Evolutionary conservation across 2,797 vertebrate genomes (phyloP).

Genomic region (Staurois parvus): DNA sequence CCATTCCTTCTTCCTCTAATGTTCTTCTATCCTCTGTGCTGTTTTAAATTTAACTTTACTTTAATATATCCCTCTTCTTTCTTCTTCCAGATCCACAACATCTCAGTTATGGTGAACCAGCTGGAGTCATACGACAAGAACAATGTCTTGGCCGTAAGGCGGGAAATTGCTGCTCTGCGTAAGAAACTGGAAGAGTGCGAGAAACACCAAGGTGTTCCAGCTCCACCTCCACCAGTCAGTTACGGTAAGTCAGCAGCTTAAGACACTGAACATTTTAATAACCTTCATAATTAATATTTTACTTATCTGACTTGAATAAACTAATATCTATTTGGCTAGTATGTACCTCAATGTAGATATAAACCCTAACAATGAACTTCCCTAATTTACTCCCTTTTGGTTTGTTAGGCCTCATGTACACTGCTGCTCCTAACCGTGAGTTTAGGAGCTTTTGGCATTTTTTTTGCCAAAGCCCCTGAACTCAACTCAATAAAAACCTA

Average conservation of each 20-base stretch:
- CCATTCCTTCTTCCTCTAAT: not conserved
- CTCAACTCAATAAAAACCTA: no score
- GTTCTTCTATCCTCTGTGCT: not conserved
- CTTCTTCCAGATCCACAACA: constrained; percentile 27
- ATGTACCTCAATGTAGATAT: no score
- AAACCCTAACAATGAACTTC: no score
- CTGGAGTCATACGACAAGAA: constrained; percentile 57
- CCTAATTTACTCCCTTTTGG: no score
- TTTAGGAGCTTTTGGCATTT: no score
- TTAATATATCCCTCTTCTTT: no score
- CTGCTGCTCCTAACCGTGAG: no score
- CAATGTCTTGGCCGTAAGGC: constrained; percentile 46
- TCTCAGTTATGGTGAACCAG: constrained; percentile 36
- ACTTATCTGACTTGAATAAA: no score
- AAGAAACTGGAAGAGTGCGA: constrained; percentile 34
- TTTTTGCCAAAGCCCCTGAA: no score
- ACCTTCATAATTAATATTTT: no score
- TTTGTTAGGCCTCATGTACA: no score
- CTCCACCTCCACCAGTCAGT: not conserved
- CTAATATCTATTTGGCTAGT: no score
- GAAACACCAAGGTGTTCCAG: not conserved
- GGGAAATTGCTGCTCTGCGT: constrained; percentile 30
- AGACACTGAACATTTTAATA: not conserved
- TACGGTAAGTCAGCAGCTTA: not conserved
- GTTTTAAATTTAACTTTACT: not conserved